Percentiles rank a stretch among this genome's conserved stretches.
These are phyloP conservation scores for Glossosoma conforme DNA, from an alignment of 1,140 invertebrate genomes.

Conservation along the genomic window DNA sequence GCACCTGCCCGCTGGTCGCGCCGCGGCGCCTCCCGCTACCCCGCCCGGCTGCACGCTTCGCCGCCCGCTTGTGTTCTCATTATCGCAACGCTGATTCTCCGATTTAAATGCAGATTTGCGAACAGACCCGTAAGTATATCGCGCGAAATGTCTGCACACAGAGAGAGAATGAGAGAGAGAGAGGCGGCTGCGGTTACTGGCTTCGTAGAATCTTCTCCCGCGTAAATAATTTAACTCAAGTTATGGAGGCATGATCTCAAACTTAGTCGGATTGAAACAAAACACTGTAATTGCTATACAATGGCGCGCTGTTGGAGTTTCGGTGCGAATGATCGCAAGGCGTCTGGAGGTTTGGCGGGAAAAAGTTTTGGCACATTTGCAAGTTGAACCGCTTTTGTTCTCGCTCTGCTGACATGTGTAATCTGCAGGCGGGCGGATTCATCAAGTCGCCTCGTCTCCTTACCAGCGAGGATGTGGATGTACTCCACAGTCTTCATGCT, in stretches of 20 bases:
- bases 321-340: too few relatives aligned
- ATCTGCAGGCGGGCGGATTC: conserved; percentile 11
- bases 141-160: conserved; percentile 1
- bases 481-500: neutral
- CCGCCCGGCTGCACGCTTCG: too few relatives aligned
- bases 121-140: conserved; percentile 7
- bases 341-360: neutral
- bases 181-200: conserved; percentile 7
- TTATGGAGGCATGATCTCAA: conserved; percentile 22
- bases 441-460: conserved; percentile 5
- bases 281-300: conserved; percentile 27
- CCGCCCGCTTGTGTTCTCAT: conserved; percentile 15
- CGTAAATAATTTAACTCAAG: conserved; percentile 24
- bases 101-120: conserved; percentile 29
- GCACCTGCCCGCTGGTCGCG: neutral
- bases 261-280: conserved; percentile 27
- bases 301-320: too few relatives aligned
- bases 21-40: neutral
- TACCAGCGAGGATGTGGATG: too few relatives aligned
- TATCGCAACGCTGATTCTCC: conserved; percentile 26
- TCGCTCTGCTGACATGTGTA: conserved; percentile 12
- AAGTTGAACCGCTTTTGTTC: conserved; percentile 12
- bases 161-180: conserved; percentile 4
- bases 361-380: conserved; percentile 28
- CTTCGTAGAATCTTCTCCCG: conserved; percentile 10